Evolutionary conservation across 2,888 invertebrate genomes (phyloP), one percentile per base, ranked within the genome.

Genomic region (Endomychus coccineus): DNA sequence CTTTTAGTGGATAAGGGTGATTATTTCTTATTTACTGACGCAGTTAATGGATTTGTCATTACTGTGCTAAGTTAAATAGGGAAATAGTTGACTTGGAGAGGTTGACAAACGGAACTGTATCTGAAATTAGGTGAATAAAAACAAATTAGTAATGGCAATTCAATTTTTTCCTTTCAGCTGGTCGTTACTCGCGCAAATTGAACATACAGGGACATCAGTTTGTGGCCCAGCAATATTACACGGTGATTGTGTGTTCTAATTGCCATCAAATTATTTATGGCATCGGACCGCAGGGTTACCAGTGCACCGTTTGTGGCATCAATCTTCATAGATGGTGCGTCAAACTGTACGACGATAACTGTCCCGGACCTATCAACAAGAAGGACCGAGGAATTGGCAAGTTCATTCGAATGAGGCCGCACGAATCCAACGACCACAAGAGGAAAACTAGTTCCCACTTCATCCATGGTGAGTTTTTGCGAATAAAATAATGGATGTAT

Each of bases 201-300:
- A 78, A 80, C 50, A 77, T 84, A 31, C 82, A 85, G 58, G 94
- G 92, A 16, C 97, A 97, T 70, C 85, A 89, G 66, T 82, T 95
- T 59, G 79, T 82, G 55, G 80, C 86, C 54, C 83, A 86, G 60
- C 88, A 90, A 69, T 85, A 94, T 70, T 85, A 81, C 60, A 83
- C 84, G 48, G 86, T 90, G 58, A 89, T 87, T 47, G 80, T 83
- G 69, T 98, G 97, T 69, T 88, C 90, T 70, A 85, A 87, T 69
- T 97, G 97, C 71, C 84, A 87, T 59, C 75, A 80, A 60, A 83
- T 89, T 49, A 83, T 97, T 52, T 89, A 90, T 77, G 97, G 97
- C 31, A 84, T 97, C 41, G 92, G 94, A 56, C 91, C 94, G 47
- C 96, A 97, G 69, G 96, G 95, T 38, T 95, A 88, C 73, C 86